Percentiles rank a stretch among this genome's conserved stretches.
These are phyloP conservation scores for Cataglyphis altisquamis DNA, from an alignment of 2,888 invertebrate genomes.

Conservation along the genomic window DNA sequence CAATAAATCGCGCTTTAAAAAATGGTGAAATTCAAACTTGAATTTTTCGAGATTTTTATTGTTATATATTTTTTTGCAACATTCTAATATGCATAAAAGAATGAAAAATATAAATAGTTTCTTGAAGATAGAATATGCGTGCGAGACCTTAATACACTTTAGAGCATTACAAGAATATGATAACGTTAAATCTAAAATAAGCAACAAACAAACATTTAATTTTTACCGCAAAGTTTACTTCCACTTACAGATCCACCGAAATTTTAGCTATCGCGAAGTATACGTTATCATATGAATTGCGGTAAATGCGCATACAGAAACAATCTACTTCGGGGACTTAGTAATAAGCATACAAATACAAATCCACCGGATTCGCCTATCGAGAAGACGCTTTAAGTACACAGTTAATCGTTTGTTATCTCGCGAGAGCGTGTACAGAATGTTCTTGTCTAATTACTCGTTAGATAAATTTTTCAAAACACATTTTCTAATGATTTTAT, in stretches of 20 bases:
- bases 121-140: neutral
- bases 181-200: neutral
- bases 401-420: slow-evolving; percentile 50
- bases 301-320: slow-evolving; percentile 47
- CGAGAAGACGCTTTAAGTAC: slow-evolving; percentile 39
- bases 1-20: neutral
- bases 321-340: slow-evolving; percentile 25
- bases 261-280: slow-evolving; percentile 1
- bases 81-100: neutral
- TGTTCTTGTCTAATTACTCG: neutral
- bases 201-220: neutral
- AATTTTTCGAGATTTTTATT: neutral
- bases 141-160: neutral
- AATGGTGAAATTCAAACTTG: neutral
- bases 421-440: slow-evolving; percentile 17
- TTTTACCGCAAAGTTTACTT: neutral
- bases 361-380: slow-evolving; percentile 41
- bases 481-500: neutral
- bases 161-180: neutral
- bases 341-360: slow-evolving; percentile 48
- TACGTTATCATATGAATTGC: slow-evolving; percentile 12
- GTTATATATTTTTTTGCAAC: neutral
- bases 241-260: neutral
- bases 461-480: neutral
- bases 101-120: neutral